A percentile compares a stretch with the other conserved stretches of the same genome.
Conservation (phyloP, 1,140 invertebrate genomes). For the Zelostemma sp. region DNA sequence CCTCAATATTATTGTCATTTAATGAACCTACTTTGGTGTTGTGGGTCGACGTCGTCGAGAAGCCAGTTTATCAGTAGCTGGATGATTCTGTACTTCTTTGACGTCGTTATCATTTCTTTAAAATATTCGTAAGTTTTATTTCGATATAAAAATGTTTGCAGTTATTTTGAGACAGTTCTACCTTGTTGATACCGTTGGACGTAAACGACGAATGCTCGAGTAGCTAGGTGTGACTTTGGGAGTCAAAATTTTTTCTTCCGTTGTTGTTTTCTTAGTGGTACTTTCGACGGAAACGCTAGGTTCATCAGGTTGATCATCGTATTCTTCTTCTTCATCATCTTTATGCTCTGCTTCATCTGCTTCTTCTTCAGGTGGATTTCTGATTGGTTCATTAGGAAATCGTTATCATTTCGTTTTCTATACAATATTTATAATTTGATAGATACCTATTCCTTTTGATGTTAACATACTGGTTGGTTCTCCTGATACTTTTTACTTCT, state of each 20-base stretch:
- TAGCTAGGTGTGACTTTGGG: slow-evolving; percentile 73
- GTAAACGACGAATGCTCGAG: slow-evolving; percentile 75
- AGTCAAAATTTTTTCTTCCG: slow-evolving; percentile 55
- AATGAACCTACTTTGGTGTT: slow-evolving; percentile 18
- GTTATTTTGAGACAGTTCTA: slow-evolving; percentile 12
- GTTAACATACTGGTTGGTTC: slow-evolving; percentile 74
- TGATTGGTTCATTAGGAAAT: too few relatives aligned
- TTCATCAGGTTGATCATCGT: slow-evolving; percentile 59
- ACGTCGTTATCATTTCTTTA: slow-evolving; percentile 54
- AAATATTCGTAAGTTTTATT: slow-evolving; percentile 17
- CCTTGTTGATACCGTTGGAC: slow-evolving; percentile 68
- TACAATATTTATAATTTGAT: too few relatives aligned
- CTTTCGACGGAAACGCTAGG: slow-evolving; percentile 54
- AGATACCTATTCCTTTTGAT: slow-evolving; percentile 70
- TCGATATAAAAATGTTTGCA: too few relatives aligned
- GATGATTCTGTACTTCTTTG: slow-evolving; percentile 47
- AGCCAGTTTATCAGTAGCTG: slow-evolving; percentile 34
- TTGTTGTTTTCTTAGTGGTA: slow-evolving; percentile 50
- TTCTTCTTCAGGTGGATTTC: slow-evolving; percentile 18
- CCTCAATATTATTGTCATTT: not conserved
- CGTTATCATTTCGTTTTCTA: too few relatives aligned
- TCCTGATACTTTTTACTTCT: slow-evolving; percentile 70
- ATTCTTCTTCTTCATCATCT: slow-evolving; percentile 55
- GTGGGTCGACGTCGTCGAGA: slow-evolving; percentile 37
- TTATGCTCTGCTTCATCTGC: slow-evolving; percentile 53